Percentiles rank a stretch among this genome's conserved stretches.
Evolutionary conservation across 2,113 vertebrate species (phyloP).

Genomic region (Oreochromis aureus): DNA sequence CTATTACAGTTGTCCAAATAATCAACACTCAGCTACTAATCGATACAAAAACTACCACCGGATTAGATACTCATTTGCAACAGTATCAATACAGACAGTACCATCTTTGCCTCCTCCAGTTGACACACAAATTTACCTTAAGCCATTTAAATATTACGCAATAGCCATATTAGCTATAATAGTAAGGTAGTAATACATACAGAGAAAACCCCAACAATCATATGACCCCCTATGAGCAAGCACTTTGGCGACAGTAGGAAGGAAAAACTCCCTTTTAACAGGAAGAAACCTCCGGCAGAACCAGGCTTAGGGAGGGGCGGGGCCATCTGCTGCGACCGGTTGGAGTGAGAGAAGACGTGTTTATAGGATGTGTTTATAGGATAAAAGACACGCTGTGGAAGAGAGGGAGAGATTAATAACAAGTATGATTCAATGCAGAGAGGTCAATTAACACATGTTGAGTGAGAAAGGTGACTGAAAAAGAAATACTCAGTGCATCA

Average conservation of each 20-base stretch:
- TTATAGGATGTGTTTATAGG: background rate
- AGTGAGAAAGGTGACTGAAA: background rate
- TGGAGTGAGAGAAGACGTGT: background rate
- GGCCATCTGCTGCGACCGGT: background rate
- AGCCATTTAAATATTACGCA: background rate
- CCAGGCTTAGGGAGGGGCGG: background rate
- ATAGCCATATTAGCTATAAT: background rate
- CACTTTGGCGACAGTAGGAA: background rate
- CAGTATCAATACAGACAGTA: background rate
- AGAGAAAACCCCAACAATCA: background rate
- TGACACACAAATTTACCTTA: background rate
- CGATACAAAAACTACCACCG: accelerated
- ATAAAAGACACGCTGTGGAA: background rate
- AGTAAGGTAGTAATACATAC: background rate
- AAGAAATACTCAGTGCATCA: background rate
- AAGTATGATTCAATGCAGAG: background rate
- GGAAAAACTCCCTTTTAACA: background rate
- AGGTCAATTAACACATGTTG: background rate
- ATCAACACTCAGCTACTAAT: background rate
- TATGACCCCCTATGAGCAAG: background rate
- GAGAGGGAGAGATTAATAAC: background rate
- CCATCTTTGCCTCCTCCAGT: background rate
- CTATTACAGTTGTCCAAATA: background rate
- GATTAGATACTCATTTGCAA: background rate
- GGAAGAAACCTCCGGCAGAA: background rate